Conservation (phyloP, 2,113 vertebrate genomes). For the Ammodytes dubius region DNA sequence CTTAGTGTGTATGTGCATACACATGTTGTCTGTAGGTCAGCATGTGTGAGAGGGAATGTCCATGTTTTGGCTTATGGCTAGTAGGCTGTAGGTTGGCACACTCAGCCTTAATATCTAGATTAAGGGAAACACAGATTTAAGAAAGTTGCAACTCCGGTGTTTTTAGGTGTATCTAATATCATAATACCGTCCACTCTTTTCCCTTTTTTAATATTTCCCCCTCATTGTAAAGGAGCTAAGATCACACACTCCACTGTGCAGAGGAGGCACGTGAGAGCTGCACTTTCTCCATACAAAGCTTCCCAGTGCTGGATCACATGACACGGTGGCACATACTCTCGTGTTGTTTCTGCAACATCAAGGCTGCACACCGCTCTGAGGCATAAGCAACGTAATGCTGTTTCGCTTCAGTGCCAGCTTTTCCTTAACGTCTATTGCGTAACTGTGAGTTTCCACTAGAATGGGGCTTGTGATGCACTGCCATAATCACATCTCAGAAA, state of each 20-base stretch:
- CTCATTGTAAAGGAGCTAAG: neutral
- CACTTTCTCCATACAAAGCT: conserved; percentile 5
- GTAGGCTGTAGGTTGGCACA: neutral
- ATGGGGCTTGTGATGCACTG: neutral
- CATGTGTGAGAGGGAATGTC: neutral
- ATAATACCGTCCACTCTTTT: neutral
- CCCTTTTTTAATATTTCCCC: neutral
- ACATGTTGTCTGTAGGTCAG: conserved; percentile 34
- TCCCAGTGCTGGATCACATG: conserved; percentile 58
- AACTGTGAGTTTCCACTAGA: neutral
- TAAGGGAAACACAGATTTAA: neutral
- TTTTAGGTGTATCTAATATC: neutral
- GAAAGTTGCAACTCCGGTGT: neutral
- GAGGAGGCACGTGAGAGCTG: conserved; percentile 39
- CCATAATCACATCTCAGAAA: neutral
- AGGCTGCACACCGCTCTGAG: neutral
- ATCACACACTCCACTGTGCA: neutral
- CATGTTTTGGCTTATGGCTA: neutral
- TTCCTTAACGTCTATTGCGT: neutral
- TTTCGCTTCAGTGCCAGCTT: conserved; percentile 3
- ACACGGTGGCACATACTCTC: conserved; percentile 47
- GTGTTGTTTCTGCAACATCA: conserved; percentile 34
- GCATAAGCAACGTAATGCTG: neutral
- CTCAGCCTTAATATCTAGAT: neutral
- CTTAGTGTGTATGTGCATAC: neutral